Base-by-base conservation (phyloP, 2,113 vertebrate species). In the Gymnobelideus leadbeateri region DNA sequence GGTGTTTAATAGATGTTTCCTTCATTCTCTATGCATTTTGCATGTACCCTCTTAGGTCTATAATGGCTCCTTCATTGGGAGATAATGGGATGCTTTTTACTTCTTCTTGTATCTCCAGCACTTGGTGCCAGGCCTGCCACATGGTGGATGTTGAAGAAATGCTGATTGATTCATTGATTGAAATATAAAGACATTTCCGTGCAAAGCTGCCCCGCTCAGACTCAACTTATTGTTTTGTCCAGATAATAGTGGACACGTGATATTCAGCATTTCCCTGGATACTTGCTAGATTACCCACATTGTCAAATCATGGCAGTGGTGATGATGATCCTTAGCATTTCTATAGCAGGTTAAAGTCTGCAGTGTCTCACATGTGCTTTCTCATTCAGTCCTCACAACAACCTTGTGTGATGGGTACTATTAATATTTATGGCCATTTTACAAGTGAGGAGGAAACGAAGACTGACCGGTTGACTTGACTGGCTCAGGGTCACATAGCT, bases 191-290 rank as follows among this genome's bases (percentile, higher is more conserved):
- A 92, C 51, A 96, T 94, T 91, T n/a, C 54, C 47, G 50, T 28
- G 16, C 51, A 52, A 96, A 55, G 14, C 89, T 50, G 68, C 37
- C 8, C 23, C 26, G 24, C 49, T 43, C 57, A 94, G 46, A 47
- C 7, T 55, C 25, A 14, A 95, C 95, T 97, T 95, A 16, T 94
- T 95, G n/a, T 97, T 91, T 94, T 89, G 84, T n/a, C 47, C 0
- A 0, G 52, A 52, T 94, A 26, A 77, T 25, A 10, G 11, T 89
- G 49, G 54, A 89, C 57, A 77, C 90, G 3, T 46, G 55, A 51
- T 84, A 37, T 47, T 92, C n/a, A 50, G 90, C 25, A 2, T 55
- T 26, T 28, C 93, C n/a, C 68, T 84, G n/a, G n/a, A 43, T 43
- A 21, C 19, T 43, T 84, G n/a, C 68, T 84, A 84, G 68, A 43